phyloP scores from a whole-genome alignment of 2,113 vertebrate genomes.

The Porphyrio hochstetteri region DNA sequence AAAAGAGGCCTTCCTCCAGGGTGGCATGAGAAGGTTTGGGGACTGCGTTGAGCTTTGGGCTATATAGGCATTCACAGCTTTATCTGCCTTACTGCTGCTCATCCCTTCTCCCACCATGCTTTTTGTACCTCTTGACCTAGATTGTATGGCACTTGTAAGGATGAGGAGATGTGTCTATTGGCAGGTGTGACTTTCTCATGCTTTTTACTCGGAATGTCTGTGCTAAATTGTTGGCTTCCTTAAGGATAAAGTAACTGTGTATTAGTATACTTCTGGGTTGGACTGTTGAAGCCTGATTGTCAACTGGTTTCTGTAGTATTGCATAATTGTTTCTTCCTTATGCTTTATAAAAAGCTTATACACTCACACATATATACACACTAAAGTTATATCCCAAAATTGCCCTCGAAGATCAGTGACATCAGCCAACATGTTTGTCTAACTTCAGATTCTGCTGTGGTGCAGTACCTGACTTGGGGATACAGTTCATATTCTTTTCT shows the following conservation, averaged over 20 bases:
- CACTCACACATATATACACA: rapidly evolving
- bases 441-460: neutral
- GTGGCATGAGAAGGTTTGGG: neutral
- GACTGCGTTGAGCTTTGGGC: neutral
- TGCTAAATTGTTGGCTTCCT: neutral
- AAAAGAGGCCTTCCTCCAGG: neutral
- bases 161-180: neutral
- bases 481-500: neutral
- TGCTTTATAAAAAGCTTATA: neutral
- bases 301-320: neutral
- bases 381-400: rapidly evolving
- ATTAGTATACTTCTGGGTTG: neutral
- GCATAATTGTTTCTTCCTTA: neutral
- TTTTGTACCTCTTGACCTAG: neutral
- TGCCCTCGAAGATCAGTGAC: neutral
- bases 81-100: neutral
- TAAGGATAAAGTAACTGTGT: neutral
- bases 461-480: neutral
- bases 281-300: neutral
- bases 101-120: neutral
- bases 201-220: neutral
- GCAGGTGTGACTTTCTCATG: neutral
- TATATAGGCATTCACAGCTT: neutral
- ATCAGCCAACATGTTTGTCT: neutral
- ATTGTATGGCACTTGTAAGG: neutral